These are phyloP conservation scores for Nicator chloris DNA, from an alignment of 2,113 vertebrate genomes.

Conservation along the genomic window DNA sequence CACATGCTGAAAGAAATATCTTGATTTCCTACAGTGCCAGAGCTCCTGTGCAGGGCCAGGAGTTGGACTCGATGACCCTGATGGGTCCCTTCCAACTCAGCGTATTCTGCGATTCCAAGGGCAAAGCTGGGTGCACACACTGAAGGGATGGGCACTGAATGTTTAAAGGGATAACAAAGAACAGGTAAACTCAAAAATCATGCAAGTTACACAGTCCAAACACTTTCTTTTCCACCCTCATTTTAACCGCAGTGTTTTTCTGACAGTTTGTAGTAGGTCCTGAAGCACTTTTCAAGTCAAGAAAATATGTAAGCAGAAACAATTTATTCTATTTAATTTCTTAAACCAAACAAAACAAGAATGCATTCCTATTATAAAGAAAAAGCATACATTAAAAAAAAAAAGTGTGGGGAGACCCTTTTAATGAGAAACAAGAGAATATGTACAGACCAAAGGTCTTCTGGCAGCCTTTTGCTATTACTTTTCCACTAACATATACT, in stretches of 20 bases:
- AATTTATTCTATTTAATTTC: background rate
- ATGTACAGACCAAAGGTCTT: background rate
- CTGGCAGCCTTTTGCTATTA: background rate
- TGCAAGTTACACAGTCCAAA: background rate
- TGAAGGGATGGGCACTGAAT: background rate
- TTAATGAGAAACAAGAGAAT: background rate
- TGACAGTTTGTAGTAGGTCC: background rate
- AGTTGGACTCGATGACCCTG: background rate
- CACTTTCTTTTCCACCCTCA: background rate
- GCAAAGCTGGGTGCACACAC: background rate
- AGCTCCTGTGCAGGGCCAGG: background rate
- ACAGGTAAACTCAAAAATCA: rapidly evolving
- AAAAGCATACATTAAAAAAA: background rate
- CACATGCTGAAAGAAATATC: background rate
- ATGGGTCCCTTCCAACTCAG: background rate
- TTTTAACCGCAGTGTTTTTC: background rate
- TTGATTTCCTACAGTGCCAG: background rate
- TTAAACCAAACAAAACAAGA: background rate
- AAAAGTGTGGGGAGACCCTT: background rate
- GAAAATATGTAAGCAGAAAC: background rate
- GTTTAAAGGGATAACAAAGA: background rate
- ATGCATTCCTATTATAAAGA: background rate
- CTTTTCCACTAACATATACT: background rate
- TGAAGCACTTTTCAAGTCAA: background rate
- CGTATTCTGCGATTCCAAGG: background rate